Percentiles rank a stretch among this genome's conserved stretches.
Evolutionary conservation across 92 coral and sea anemone species (phyloP).

Genomic region (Phenganax marumi): DNA sequence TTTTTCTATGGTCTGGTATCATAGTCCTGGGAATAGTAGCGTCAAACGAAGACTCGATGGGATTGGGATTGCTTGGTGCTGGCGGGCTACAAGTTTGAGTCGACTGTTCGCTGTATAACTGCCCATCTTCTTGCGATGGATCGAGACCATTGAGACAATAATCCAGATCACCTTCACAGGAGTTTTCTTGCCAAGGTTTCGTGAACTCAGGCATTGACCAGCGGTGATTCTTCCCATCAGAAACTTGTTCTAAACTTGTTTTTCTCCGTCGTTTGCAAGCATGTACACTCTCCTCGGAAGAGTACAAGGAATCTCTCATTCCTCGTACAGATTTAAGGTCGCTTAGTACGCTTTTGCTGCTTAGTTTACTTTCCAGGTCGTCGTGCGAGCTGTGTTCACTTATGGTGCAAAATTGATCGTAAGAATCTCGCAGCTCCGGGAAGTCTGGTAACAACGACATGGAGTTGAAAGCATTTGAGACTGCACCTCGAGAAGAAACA

Average conservation of each 20-base stretch:
- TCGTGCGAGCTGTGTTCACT: conserved; percentile 88
- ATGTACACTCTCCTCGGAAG: conserved; percentile 10
- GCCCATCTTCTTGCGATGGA: conserved; percentile 49
- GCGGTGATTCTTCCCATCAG: conserved; percentile 73
- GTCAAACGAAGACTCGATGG: not conserved
- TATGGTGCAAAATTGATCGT: conserved; percentile 83
- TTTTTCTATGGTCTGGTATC: not conserved
- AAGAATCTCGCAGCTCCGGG: conserved; percentile 96
- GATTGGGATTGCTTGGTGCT: not conserved
- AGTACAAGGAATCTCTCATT: conserved; percentile 19
- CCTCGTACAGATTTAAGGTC: not conserved
- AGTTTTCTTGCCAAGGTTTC: conserved; percentile 60
- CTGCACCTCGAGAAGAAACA: conserved; percentile 56
- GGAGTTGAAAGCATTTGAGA: conserved; percentile 4
- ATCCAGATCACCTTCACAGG: conserved; percentile 46
- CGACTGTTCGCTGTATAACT: not conserved
- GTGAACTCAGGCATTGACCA: conserved; percentile 96
- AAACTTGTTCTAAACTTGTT: conserved; percentile 41
- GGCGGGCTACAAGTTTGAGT: conserved; percentile 4
- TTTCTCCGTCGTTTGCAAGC: conserved; percentile 59
- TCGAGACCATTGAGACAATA: conserved; percentile 70
- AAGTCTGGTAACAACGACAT: conserved; percentile 69
- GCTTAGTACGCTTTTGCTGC: conserved; percentile 7
- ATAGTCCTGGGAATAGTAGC: not conserved
- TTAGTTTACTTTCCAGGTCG: conserved; percentile 57